Evolutionary conservation across 2,113 vertebrate species (phyloP).

Genomic region (Pontoporia blainvillei): DNA sequence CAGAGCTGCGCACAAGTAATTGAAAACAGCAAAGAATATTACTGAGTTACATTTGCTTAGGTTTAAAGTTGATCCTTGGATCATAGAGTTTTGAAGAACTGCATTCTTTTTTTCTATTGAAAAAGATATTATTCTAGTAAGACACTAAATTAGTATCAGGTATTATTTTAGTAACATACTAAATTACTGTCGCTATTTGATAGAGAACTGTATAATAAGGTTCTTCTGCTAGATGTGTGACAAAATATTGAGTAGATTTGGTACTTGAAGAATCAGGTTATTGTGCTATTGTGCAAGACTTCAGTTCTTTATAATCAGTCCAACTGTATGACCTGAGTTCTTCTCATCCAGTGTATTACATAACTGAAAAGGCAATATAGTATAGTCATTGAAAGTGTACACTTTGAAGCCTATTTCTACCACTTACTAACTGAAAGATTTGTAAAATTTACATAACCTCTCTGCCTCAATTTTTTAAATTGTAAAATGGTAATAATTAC

Average conservation of each 20-base stretch:
- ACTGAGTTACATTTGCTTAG: neutral
- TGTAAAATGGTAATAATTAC: neutral
- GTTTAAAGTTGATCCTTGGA: neutral
- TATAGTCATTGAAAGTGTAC: neutral
- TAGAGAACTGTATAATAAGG: neutral
- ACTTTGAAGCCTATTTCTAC: neutral
- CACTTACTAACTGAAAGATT: neutral
- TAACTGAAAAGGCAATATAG: neutral
- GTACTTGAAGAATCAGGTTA: neutral
- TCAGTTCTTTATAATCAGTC: neutral
- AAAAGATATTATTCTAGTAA: neutral
- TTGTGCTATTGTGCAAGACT: neutral
- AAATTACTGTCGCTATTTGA: neutral
- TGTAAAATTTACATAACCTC: neutral
- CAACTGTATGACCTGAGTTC: neutral
- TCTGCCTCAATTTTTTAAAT: neutral
- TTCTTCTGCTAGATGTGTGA: neutral
- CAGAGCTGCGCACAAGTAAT: neutral
- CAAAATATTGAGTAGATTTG: neutral
- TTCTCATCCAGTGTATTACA: neutral
- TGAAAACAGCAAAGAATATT: neutral
- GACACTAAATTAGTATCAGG: neutral
- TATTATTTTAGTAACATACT: neutral
- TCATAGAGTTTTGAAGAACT: neutral
- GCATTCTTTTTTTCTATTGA: neutral